Percentiles rank a stretch among this genome's conserved stretches.
These are phyloP conservation scores for Prunella fulvescens DNA, from an alignment of 2,113 vertebrate genomes.

Conservation along the genomic window DNA sequence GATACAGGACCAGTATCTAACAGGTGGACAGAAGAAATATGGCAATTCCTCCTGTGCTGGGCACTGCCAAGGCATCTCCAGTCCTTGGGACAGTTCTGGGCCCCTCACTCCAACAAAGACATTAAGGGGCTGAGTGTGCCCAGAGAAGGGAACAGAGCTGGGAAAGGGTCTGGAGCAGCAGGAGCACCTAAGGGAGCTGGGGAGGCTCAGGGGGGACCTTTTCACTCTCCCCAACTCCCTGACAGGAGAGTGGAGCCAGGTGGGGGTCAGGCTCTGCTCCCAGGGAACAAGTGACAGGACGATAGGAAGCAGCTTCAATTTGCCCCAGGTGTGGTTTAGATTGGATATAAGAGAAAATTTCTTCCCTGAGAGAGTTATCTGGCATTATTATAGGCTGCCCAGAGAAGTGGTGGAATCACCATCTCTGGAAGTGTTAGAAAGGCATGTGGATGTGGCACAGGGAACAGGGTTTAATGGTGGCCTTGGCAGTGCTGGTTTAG, in stretches of 20 bases:
- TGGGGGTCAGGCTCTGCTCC: rapidly evolving
- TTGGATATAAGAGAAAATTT: background rate
- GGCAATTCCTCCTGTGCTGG: background rate
- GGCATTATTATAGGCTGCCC: background rate
- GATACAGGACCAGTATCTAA: background rate
- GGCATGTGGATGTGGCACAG: background rate
- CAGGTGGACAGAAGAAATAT: background rate
- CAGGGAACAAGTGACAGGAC: background rate
- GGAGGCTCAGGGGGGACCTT: background rate
- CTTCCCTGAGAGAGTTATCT: background rate
- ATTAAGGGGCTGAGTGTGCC: background rate
- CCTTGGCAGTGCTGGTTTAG: background rate
- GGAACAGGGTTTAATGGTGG: background rate
- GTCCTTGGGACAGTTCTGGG: background rate
- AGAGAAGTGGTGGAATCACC: background rate
- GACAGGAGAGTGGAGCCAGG: background rate
- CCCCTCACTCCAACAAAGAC: background rate
- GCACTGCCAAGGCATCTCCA: background rate
- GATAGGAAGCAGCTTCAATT: background rate
- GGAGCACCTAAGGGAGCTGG: background rate
- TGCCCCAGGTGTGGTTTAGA: background rate
- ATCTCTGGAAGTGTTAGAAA: background rate
- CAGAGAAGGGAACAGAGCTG: background rate
- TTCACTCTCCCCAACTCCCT: background rate
- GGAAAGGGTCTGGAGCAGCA: background rate